Base-by-base conservation (phyloP, 2,113 vertebrate species). In the Dinomys branickii region DNA sequence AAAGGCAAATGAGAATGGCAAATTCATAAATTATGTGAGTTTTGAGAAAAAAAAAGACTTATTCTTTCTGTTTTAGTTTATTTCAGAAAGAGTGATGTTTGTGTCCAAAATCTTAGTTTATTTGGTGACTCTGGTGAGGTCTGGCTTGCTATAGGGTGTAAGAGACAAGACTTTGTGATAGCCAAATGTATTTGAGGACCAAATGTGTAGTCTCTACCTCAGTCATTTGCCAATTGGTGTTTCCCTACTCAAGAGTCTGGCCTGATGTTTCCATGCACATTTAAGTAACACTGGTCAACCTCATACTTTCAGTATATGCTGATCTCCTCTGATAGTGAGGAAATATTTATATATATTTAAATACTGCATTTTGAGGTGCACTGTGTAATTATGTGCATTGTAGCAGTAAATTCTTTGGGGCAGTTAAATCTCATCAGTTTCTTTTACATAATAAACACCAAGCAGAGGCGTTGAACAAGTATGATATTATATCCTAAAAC, bases 261-360 rank as follows among this genome's bases (percentile, higher is more conserved):
- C 65, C 28, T 26, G 26, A 38, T 78, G 8, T 92, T 92, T 93
- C 30, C 10, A 63, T 50, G 56, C 19, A 35, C 7, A 35, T 54
- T 86, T 90, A 85, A 92, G 73, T 86, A 54, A 38, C 1, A 38
- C 52, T 88, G 58, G 24, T n/a, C 88, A 41, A 47, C 63, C 33
- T 67, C 56, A 78, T n/a, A 26, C 9, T 73, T 90, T 86, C 38
- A 90, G 54, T 65, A 89, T n/a, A 61, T 44, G 35, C 19, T 94
- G 3, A 6, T 69, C 22, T 69, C 41, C 30, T 94, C 28, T 83
- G 47, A 56, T 87, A 41, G 26, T 94, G 65, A 71, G 38, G 26
- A 84, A n/a, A 9, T 38, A 94, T 85, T 75, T 58, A 38, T 56
- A 67, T 12, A 82, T 81, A 77, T 94, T 91, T 71, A 88, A 94